Percentiles rank a stretch among this genome's conserved stretches.
Evolutionary conservation across 2,888 invertebrate species (phyloP).

Genomic region (Spilarctia lutea): DNA sequence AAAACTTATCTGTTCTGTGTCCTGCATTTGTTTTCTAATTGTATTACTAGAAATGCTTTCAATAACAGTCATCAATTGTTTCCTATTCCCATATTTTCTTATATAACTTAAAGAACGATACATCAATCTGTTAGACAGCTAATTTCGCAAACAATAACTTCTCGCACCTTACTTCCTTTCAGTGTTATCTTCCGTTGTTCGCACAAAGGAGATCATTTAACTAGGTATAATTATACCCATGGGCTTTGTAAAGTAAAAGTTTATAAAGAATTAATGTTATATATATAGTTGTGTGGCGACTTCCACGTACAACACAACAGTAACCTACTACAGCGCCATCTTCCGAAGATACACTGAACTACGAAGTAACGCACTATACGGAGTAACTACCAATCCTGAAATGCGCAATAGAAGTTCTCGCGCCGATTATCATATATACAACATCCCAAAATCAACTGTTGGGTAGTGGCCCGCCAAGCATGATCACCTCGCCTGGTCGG

Average conservation of each 20-base stretch:
- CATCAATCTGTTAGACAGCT: conserved; percentile 76
- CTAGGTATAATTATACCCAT: conserved; percentile 51
- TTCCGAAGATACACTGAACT: too few relatives aligned
- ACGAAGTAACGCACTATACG: too few relatives aligned
- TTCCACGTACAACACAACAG: too few relatives aligned
- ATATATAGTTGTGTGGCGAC: too few relatives aligned
- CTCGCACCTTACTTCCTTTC: conserved; percentile 62
- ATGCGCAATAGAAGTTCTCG: too few relatives aligned
- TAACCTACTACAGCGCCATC: too few relatives aligned
- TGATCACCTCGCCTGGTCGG: too few relatives aligned
- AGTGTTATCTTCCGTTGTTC: conserved; percentile 56
- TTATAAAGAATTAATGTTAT: neutral
- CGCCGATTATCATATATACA: too few relatives aligned
- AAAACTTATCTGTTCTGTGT: neutral
- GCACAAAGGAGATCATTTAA: conserved; percentile 52
- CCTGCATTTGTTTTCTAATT: neutral
- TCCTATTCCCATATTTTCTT: conserved; percentile 47
- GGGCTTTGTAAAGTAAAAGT: conserved; percentile 49
- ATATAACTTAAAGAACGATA: conserved; percentile 59
- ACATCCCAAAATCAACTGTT: too few relatives aligned
- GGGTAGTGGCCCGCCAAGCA: too few relatives aligned
- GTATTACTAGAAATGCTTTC: conserved; percentile 6
- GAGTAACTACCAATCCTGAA: too few relatives aligned
- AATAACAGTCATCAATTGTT: conserved; percentile 34
- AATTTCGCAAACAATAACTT: conserved; percentile 79